Conservation (phyloP, 2,888 invertebrate species). For the Polydrusus pterygomalis region DNA sequence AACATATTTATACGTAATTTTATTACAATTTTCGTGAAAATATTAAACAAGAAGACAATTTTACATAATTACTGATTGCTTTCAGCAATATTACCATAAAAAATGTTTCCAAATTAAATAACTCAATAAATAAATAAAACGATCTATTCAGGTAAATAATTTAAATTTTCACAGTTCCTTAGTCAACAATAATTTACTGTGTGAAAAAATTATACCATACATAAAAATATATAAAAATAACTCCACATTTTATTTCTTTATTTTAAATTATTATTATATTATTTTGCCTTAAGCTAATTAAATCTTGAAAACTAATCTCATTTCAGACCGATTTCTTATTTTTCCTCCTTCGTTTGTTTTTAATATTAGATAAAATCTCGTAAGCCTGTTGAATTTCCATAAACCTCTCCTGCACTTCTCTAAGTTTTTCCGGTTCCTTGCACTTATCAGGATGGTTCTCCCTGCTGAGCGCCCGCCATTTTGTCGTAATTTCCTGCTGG, state of each 20-base stretch:
- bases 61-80: too few species aligned
- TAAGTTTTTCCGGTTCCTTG: conserved; percentile 80
- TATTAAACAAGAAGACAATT: too few species aligned
- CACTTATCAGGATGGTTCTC: conserved; percentile 95
- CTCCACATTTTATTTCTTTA: too few species aligned
- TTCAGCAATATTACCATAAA: too few species aligned
- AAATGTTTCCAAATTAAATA: too few species aligned
- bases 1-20: too few species aligned
- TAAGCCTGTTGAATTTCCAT: conserved; percentile 96
- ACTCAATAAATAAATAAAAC: too few species aligned
- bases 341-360: conserved; percentile 82
- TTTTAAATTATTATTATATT: background rate
- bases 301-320: background rate
- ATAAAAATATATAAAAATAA: background rate
- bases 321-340: conserved; percentile 79
- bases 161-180: too few species aligned
- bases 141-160: too few species aligned
- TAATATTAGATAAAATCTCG: conserved; percentile 89
- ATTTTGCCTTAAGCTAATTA: background rate
- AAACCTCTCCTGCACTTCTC: conserved; percentile 88
- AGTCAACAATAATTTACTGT: too few species aligned
- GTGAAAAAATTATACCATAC: too few species aligned
- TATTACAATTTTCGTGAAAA: too few species aligned
- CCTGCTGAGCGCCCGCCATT: conserved; percentile 86
- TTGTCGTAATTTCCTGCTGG: conserved; percentile 88